Conservation (phyloP, 1,140 invertebrate species). For the Neotoxoptera formosana region DNA sequence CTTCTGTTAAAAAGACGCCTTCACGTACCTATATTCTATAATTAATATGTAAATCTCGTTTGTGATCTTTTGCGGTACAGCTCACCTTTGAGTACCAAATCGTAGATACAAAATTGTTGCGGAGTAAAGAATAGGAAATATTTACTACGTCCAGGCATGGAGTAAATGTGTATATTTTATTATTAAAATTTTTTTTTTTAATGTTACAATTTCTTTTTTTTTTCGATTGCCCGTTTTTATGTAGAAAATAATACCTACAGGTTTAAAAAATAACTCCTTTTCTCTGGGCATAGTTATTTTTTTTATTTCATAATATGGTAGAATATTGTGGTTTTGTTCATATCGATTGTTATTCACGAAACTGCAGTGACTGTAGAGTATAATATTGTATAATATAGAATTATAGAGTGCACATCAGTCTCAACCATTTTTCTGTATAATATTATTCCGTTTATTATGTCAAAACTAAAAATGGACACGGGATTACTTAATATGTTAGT, state of each 20-base stretch:
- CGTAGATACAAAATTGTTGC: background rate
- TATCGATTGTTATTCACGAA: too few species aligned
- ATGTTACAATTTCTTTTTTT: background rate
- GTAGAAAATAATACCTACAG: background rate
- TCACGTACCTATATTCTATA: background rate
- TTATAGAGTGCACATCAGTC: background rate
- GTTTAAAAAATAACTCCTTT: too few species aligned
- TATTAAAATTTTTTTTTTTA: background rate
- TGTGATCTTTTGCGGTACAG: background rate
- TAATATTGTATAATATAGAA: too few species aligned
- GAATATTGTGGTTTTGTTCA: too few species aligned
- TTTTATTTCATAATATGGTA: too few species aligned
- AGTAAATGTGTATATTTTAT: background rate
- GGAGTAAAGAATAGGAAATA: background rate
- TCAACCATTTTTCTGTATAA: background rate
- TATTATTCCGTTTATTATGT: background rate
- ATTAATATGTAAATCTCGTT: background rate
- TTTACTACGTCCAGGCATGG: background rate
- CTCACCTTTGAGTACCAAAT: background rate
- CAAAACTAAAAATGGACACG: background rate
- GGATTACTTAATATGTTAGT: too few species aligned
- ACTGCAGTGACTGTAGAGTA: background rate
- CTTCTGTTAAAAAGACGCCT: background rate
- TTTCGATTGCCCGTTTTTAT: background rate
- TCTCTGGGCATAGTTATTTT: too few species aligned